Base-by-base conservation (phyloP, 1,140 invertebrate genomes). In the Drosophila rhopaloa region DNA sequence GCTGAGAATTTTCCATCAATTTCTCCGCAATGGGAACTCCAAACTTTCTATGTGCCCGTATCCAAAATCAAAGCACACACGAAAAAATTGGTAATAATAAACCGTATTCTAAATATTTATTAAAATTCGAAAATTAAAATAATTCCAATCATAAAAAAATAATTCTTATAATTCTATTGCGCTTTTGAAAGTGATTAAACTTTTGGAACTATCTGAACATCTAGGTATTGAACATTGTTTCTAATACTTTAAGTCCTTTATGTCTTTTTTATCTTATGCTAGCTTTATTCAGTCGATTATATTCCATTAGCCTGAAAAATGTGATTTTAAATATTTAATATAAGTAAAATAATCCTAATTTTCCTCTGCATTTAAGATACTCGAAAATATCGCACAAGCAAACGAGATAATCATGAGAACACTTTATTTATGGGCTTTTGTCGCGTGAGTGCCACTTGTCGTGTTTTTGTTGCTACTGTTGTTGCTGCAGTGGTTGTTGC, bases 401-500 rank as follows among this genome's bases (percentile, higher is more conserved):
- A 48, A 50, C 35, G 11, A 55, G 71, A 70, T 73, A 80, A 79
- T 67, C 60, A 85, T 85, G 82, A 83, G 83, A 88, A 66, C 70
- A 68, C 54, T 77, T 83, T 79, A 88, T 88, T 79, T 88, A 79
- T 83, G 66, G 66, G 62, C 44, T 63, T 71, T 70, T 71, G 83
- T 89, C 83, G 79, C 83, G 84, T 89, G 84, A 88, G 83, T 76
- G 62, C 79, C 60, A 76, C 67, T 78, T 81, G 76, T 75, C 32
- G 24, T 62, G 50, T 71, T 57, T 32, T 27, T 53, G 60, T 66
- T 65, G 10, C 43, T 54, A 19, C 27, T 19, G 41, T 43, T 37
- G 68, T n/a, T 51, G 38, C 10, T 62, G 19, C 62, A 5, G n/a
- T 29, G 46, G 53, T 11, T 47, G 44, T 51, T 46, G 54, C 32